Percentiles rank a stretch among this genome's conserved stretches.
Conservation (phyloP, 92 coral and sea anemone species). For the Virgularia gustaviana region DNA sequence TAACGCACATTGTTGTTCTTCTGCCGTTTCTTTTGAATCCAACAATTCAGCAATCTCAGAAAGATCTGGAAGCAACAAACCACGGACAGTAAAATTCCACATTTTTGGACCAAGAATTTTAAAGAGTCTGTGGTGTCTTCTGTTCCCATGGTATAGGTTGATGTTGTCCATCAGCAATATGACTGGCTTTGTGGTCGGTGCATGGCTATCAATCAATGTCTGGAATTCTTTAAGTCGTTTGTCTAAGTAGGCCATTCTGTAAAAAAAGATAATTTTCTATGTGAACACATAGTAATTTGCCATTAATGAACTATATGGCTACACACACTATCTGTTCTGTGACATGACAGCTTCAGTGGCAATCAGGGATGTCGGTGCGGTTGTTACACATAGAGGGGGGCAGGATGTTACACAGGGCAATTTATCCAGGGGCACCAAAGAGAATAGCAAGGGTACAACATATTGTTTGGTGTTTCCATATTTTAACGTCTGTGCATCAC, state of each 20-base stretch:
- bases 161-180: slow-evolving; percentile 47
- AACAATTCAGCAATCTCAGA: slow-evolving; percentile 15
- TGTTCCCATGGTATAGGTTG: slow-evolving; percentile 42
- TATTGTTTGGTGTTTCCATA: too few relatives aligned
- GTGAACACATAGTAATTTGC: too few relatives aligned
- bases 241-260: slow-evolving; percentile 32
- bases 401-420: too few relatives aligned
- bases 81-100: slow-evolving; percentile 67
- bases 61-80: slow-evolving; percentile 28
- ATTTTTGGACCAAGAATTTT: slow-evolving; percentile 40
- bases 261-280: not conserved
- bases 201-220: slow-evolving; percentile 31
- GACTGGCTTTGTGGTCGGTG: slow-evolving; percentile 32
- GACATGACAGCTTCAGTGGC: too few relatives aligned
- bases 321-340: too few relatives aligned
- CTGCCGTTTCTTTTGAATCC: slow-evolving; percentile 18
- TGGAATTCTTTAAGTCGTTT: slow-evolving; percentile 26
- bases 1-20: slow-evolving; percentile 22
- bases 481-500: too few relatives aligned
- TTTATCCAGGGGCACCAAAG: too few relatives aligned
- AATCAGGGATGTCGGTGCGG: too few relatives aligned
- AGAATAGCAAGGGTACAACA: too few relatives aligned
- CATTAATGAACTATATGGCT: too few relatives aligned
- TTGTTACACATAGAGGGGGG: too few relatives aligned
- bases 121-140: slow-evolving; percentile 46